A percentile compares a stretch with the other conserved stretches of the same genome.
Conservation (phyloP, 2,797 vertebrate genomes). For the Gallinago solitaria region DNA sequence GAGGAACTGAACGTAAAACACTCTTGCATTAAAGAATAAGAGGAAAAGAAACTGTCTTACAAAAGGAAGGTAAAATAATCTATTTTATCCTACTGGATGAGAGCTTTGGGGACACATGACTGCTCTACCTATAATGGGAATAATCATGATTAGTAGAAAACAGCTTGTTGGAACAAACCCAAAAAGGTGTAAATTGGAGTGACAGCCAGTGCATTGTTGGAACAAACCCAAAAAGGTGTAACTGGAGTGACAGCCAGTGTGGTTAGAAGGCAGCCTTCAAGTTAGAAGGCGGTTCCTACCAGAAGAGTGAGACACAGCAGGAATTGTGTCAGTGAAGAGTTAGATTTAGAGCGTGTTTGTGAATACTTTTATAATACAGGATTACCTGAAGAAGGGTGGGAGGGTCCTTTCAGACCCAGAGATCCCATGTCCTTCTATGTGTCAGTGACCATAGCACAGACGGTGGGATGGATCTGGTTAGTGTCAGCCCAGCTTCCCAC, state of each 20-base stretch:
- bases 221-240: not conserved
- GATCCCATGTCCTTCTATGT: not conserved
- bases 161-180: not conserved
- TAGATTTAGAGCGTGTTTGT: not conserved
- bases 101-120: not conserved
- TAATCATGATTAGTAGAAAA: not conserved
- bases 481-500: not conserved
- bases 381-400: not conserved
- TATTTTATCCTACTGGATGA: not conserved
- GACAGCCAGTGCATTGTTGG: not conserved
- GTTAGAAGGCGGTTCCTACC: not conserved
- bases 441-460: not conserved
- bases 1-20: not conserved
- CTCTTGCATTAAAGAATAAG: not conserved
- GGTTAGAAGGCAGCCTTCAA: not conserved
- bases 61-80: not conserved
- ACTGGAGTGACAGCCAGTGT: not conserved
- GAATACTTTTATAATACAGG: not conserved
- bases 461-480: not conserved
- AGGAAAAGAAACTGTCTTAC: not conserved
- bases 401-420: fast-evolving
- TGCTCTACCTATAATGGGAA: not conserved
- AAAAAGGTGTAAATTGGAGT: not conserved
- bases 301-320: not conserved
- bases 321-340: not conserved